Percentiles rank a stretch among this genome's conserved stretches.
Conservation (phyloP, 1,140 invertebrate species). For the Marisa cornuarietis region DNA sequence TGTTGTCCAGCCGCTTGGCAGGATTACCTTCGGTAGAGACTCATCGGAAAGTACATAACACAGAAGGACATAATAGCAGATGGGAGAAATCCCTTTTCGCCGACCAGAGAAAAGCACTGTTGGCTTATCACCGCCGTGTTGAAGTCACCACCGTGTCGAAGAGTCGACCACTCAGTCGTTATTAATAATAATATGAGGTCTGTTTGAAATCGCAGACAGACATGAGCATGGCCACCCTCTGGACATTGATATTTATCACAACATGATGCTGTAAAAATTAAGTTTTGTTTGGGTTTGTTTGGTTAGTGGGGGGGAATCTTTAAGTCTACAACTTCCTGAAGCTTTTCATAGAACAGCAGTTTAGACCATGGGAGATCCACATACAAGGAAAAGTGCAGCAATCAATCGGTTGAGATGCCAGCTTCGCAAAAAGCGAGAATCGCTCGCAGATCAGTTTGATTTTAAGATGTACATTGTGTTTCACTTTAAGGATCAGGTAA, state of each 20-base stretch:
- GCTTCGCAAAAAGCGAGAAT: conserved; percentile 61
- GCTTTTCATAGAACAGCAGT: neutral
- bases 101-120: conserved; percentile 1
- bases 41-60: conserved; percentile 20
- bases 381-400: conserved; percentile 52
- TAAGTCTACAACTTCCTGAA: neutral
- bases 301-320: conserved; percentile 16
- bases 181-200: conserved; percentile 12
- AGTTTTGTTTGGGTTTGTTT: neutral
- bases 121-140: neutral
- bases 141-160: neutral
- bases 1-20: conserved; percentile 22
- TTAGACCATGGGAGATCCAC: conserved; percentile 55
- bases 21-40: conserved; percentile 6
- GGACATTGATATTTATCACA: conserved; percentile 9
- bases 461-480: conserved; percentile 65
- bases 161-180: neutral
- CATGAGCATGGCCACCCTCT: conserved; percentile 11
- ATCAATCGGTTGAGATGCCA: conserved; percentile 55
- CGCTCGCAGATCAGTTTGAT: conserved; percentile 65
- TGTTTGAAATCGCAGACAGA: conserved; percentile 2
- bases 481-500: conserved; percentile 65
- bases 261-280: conserved; percentile 9
- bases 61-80: neutral
- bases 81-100: conserved; percentile 18